Conservation (phyloP, 2,888 invertebrate species). For the Euproctis similis region DNA sequence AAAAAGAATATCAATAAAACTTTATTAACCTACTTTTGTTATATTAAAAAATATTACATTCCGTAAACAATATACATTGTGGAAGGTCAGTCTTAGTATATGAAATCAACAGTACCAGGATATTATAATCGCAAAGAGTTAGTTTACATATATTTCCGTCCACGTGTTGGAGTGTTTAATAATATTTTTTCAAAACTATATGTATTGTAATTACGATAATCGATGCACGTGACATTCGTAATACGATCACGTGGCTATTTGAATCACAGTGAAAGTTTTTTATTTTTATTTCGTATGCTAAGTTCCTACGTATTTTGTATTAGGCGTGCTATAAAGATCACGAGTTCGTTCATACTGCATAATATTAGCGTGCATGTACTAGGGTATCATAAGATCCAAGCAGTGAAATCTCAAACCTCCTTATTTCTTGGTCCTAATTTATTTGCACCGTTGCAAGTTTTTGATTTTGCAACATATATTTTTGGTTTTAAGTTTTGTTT, state of each 20-base stretch:
- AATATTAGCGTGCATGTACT: constrained; percentile 8
- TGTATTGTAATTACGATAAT: constrained; percentile 15
- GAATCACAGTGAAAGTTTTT: constrained; percentile 24
- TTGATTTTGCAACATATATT: constrained; percentile 9
- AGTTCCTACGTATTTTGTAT: background rate
- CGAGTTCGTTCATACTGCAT: constrained; percentile 8
- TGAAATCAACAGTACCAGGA: constrained; percentile 10
- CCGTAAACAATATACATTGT: background rate
- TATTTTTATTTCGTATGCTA: constrained; percentile 6
- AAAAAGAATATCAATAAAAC: no score
- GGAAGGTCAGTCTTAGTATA: constrained; percentile 5
- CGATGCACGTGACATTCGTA: constrained; percentile 26
- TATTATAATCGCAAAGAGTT: constrained; percentile 16
- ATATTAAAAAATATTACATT: no score
- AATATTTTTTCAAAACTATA: constrained; percentile 19
- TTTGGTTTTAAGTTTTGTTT: constrained; percentile 5
- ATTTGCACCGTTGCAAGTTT: no score
- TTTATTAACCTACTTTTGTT: no score
- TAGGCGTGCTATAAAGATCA: constrained; percentile 1
- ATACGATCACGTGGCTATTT: constrained; percentile 23
- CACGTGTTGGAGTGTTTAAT: constrained; percentile 21
- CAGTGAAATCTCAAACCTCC: no score
- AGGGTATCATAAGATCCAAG: constrained; percentile 11
- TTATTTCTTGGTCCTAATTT: no score
- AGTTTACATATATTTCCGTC: constrained; percentile 16